Evolutionary conservation across 2,113 vertebrate species (phyloP).

Genomic region (Xiphorhynchus elegans): DNA sequence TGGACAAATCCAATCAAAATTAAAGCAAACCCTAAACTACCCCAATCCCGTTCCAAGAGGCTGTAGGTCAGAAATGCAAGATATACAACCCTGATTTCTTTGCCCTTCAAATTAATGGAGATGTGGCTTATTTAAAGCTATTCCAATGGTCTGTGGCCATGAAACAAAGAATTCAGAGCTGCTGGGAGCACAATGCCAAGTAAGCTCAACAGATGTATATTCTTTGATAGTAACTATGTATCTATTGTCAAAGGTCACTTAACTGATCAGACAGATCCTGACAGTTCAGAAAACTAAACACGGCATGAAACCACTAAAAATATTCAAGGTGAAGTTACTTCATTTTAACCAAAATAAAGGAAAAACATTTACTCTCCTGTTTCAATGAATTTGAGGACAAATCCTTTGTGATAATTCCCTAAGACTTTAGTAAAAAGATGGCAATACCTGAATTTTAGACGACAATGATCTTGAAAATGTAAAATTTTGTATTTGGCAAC

Average conservation of each 20-base stretch:
- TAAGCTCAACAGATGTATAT: neutral
- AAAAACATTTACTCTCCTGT: neutral
- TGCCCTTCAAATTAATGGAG: conserved; percentile 11
- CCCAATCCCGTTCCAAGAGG: neutral
- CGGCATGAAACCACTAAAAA: neutral
- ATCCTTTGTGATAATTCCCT: neutral
- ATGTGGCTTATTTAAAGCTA: conserved; percentile 53
- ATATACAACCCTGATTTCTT: neutral
- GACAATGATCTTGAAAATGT: neutral
- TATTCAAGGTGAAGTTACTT: neutral
- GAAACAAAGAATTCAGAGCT: conserved; percentile 51
- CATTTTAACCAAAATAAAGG: conserved; percentile 32
- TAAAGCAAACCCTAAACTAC: neutral
- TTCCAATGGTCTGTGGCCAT: conserved; percentile 31
- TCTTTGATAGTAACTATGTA: conserved; percentile 9
- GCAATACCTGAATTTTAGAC: neutral
- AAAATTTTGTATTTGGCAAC: neutral
- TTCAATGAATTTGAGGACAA: neutral
- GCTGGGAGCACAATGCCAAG: conserved; percentile 2
- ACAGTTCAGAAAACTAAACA: conserved; percentile 35
- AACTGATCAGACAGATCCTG: neutral
- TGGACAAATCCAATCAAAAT: neutral
- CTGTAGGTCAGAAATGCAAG: conserved; percentile 5
- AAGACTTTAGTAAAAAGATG: neutral
- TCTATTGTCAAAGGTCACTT: neutral